A percentile compares a stretch with the other conserved stretches of the same genome.
phyloP scores from a whole-genome alignment of 2,113 vertebrate species.

The Peromyscus polionotus region DNA sequence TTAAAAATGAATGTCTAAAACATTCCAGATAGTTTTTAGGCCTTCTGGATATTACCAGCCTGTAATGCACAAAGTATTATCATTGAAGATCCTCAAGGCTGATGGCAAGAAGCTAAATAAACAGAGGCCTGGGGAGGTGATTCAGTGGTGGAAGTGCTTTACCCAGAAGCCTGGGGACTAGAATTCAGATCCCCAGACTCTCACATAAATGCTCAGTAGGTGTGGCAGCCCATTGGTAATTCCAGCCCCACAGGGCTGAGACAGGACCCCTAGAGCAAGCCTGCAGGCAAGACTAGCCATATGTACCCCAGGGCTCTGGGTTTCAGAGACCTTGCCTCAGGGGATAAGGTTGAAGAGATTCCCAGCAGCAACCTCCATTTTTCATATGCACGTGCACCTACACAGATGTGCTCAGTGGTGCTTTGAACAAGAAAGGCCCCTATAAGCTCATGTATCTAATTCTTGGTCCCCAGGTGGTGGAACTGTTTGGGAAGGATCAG shows the following conservation, averaged over 20 bases:
- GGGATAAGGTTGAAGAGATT: background rate
- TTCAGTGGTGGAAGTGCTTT: rapidly evolving
- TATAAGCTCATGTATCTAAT: too few relatives aligned
- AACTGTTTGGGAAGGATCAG: background rate
- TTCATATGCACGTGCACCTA: too few relatives aligned
- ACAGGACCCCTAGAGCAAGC: background rate
- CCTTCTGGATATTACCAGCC: background rate
- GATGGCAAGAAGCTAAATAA: background rate
- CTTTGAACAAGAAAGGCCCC: background rate
- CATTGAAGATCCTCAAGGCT: background rate
- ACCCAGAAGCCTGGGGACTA: background rate
- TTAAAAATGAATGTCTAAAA: background rate
- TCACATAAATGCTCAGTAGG: background rate
- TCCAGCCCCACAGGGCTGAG: background rate
- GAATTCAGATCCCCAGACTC: background rate
- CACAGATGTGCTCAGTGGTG: too few relatives aligned
- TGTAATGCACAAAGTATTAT: background rate
- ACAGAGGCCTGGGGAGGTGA: background rate
- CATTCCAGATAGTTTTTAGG: background rate
- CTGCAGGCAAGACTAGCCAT: background rate
- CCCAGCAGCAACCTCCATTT: background rate
- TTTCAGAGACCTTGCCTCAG: background rate
- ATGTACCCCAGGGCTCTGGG: too few relatives aligned
- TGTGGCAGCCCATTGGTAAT: background rate
- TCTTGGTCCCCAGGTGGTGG: background rate